Evolutionary conservation across 2,888 invertebrate species (phyloP), one percentile per base, ranked within the genome.

Genomic region (Congeria kusceri): DNA sequence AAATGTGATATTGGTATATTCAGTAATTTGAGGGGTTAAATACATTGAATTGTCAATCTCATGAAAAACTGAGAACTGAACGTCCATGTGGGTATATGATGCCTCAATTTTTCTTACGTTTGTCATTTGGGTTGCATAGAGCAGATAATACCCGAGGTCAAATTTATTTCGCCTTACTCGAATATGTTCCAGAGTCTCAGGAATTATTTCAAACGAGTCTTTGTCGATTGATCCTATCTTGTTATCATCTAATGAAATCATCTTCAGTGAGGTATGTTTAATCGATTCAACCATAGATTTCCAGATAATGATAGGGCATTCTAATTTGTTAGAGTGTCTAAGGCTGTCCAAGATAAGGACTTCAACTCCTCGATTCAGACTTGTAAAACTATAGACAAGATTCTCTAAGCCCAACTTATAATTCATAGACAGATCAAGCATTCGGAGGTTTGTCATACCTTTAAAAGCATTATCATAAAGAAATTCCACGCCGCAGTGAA

Each of bases 371-470:
- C 20, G 23, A 7, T 46, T 28, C 0, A 79, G 39, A 46, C 66
- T 63, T 9, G 23, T 5, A 25, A 79, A 20, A 11, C 29, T 44
- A n/a, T n/a, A n/a, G n/a, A n/a, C n/a, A n/a, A n/a, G n/a, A n/a
- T n/a, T n/a, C n/a, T n/a, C n/a, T n/a, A n/a, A n/a, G n/a, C n/a
- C n/a, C 27, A 79, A 58, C 4, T 70, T 9, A 11, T 3, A n/a
- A 47, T 79, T 79, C 15, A 47, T 23, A 11, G 74, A 74, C 28
- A 79, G 20, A 62, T 79, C 78, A 4, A 79, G 56, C 29, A 39
- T 61, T 32, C 66, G 25, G 1, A 79, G 56, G 11, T 74, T 46
- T 4, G 1, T 13, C 18, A 74, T 29, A 7, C 44, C 23, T 11
- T 0, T 5, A 58, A 79, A 79, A 1, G 67, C 69, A 27, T 70